A percentile compares a stretch with the other conserved stretches of the same genome.
Evolutionary conservation across 2,113 vertebrate species (phyloP).

Genomic region (Nothobranchius furzeri): DNA sequence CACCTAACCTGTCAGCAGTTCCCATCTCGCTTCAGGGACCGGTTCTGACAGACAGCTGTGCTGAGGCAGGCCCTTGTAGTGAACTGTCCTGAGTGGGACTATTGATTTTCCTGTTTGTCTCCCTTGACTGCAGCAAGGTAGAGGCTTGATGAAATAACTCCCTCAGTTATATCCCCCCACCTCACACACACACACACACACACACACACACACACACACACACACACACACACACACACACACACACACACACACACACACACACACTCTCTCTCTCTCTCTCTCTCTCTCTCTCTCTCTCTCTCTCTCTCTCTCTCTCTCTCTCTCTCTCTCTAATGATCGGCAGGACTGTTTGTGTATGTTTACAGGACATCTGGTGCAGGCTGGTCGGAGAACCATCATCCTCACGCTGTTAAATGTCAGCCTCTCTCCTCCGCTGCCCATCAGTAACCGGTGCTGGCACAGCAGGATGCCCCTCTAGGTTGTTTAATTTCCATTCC

Average conservation of each 20-base stretch:
- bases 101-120: constrained; percentile 78
- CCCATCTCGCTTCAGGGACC: constrained; percentile 62
- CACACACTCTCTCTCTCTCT: no score
- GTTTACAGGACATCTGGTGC: constrained; percentile 32
- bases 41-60: constrained; percentile 69
- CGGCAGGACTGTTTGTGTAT: constrained; percentile 26
- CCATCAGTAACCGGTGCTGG: constrained; percentile 59
- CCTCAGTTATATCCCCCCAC: constrained; percentile 40
- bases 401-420: constrained; percentile 57
- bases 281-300: no score
- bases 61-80: constrained; percentile 70
- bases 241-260: no score
- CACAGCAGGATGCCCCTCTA: constrained; percentile 49
- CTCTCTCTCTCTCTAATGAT: constrained; percentile 27
- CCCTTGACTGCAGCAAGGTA: constrained; percentile 54
- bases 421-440: constrained; percentile 55
- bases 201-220: no score
- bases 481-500: constrained; percentile 61
- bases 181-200: no score
- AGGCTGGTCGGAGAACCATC: constrained; percentile 15
- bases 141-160: constrained; percentile 60
- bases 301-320: constrained; percentile 20
- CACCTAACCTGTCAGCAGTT: constrained; percentile 73
- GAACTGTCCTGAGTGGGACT: constrained; percentile 71
- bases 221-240: no score